phyloP scores from a whole-genome alignment of 2,888 invertebrate genomes.

The Leucophenga maculata region DNA sequence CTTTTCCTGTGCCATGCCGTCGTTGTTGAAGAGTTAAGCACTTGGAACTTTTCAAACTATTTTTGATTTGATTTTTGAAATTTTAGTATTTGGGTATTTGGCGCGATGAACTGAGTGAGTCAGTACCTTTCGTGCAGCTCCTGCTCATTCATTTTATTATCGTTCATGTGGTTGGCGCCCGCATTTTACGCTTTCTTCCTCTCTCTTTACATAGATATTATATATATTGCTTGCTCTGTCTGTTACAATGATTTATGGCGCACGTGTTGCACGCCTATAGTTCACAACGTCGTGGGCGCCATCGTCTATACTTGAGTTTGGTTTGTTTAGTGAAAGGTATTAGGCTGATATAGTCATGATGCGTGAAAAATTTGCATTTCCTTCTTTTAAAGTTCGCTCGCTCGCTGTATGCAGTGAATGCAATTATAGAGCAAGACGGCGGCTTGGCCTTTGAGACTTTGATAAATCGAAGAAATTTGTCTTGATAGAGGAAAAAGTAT shows the following conservation, averaged over 20 bases:
- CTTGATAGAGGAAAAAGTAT: background rate
- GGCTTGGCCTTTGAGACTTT: background rate
- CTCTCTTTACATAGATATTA: background rate
- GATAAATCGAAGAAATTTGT: conserved; percentile 7
- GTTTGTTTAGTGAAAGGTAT: conserved; percentile 54
- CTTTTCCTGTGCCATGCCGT: conserved; percentile 25
- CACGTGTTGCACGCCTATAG: conserved; percentile 56
- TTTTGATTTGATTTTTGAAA: conserved; percentile 60
- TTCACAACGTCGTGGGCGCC: conserved; percentile 33
- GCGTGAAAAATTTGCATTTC: conserved; percentile 21
- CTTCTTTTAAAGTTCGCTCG: background rate
- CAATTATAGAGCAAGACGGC: background rate
- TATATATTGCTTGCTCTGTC: background rate
- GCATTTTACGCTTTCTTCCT: background rate
- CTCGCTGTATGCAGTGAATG: no score
- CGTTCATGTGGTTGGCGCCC: conserved; percentile 1
- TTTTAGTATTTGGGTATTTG: conserved; percentile 40
- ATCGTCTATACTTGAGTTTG: background rate
- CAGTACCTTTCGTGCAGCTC: conserved; percentile 21
- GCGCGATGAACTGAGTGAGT: no score
- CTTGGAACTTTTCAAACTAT: conserved; percentile 62
- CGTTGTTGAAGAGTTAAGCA: conserved; percentile 55
- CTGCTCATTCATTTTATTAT: background rate
- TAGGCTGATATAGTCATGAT: conserved; percentile 51
- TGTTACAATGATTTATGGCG: conserved; percentile 55